Conservation (phyloP, 1,140 invertebrate genomes). For the Conopomorpha cramerella region DNA sequence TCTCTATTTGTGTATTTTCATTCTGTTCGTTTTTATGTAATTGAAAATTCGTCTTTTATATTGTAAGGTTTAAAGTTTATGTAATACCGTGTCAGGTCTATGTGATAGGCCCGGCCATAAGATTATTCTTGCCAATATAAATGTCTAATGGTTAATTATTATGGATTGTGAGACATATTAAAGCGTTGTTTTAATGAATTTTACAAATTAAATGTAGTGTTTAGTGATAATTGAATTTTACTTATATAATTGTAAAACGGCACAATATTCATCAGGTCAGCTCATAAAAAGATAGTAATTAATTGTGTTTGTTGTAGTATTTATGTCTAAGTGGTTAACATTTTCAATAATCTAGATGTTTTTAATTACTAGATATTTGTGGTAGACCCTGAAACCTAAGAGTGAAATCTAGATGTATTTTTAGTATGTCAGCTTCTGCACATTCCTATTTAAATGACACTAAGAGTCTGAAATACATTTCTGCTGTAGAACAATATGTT, state of each 20-base stretch:
- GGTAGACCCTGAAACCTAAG: slow-evolving; percentile 18
- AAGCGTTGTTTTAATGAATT: slow-evolving; percentile 16
- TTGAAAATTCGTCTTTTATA: not conserved
- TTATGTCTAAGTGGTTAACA: slow-evolving; percentile 24
- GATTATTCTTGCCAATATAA: slow-evolving; percentile 16
- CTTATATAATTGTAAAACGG: slow-evolving; percentile 26
- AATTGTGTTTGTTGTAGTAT: slow-evolving; percentile 22
- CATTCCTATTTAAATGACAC: slow-evolving; percentile 43
- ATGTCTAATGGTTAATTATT: slow-evolving; percentile 1
- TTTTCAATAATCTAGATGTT: slow-evolving; percentile 35
- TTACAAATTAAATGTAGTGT: slow-evolving; percentile 15
- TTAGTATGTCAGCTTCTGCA: slow-evolving; percentile 50
- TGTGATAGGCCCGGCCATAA: slow-evolving; percentile 12
- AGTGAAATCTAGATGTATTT: slow-evolving; percentile 27
- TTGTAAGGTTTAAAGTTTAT: not conserved
- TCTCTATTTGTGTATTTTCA: not conserved
- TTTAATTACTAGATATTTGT: slow-evolving; percentile 22
- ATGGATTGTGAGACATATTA: slow-evolving; percentile 6
- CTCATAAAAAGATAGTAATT: slow-evolving; percentile 41
- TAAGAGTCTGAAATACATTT: slow-evolving; percentile 56
- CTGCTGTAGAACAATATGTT: slow-evolving; percentile 45
- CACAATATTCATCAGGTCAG: slow-evolving; percentile 63
- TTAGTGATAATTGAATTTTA: slow-evolving; percentile 17
- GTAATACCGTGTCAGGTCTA: too few species aligned
- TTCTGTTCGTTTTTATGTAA: not conserved